Conservation (phyloP, 2,888 invertebrate species). For the Pegoplata infirma region DNA sequence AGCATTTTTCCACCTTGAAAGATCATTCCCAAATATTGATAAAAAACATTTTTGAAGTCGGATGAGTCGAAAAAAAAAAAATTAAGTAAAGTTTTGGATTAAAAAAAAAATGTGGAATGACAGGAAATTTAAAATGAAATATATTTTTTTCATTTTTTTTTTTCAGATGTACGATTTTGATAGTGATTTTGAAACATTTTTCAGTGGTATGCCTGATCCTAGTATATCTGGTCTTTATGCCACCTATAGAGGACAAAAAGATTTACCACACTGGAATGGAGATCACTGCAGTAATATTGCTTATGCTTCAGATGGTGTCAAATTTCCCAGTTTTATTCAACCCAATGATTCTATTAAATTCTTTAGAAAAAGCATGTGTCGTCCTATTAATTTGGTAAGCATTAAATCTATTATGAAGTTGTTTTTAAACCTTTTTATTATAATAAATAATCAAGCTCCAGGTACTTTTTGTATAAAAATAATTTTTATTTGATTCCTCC, state of each 20-base stretch:
- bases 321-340: constrained; percentile 85
- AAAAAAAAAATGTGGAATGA: too few species aligned
- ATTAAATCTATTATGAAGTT: not conserved
- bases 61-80: too few species aligned
- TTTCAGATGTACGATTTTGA: constrained; percentile 90
- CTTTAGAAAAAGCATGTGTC: constrained; percentile 91
- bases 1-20: too few species aligned
- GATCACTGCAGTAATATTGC: constrained; percentile 87
- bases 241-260: constrained; percentile 85
- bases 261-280: constrained; percentile 88
- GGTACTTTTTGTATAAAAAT: too few species aligned
- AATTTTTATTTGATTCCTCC: too few species aligned
- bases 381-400: constrained; percentile 88
- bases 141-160: not conserved
- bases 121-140: too few species aligned
- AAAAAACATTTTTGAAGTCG: too few species aligned
- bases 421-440: constrained; percentile 6
- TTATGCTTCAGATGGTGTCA: constrained; percentile 90
- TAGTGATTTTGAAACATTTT: constrained; percentile 88
- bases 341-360: constrained; percentile 86
- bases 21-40: too few species aligned
- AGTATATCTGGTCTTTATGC: constrained; percentile 85
- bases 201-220: constrained; percentile 84
- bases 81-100: too few species aligned
- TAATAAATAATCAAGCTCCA: too few species aligned